Percentiles rank a stretch among this genome's conserved stretches.
Conservation (phyloP, 2,113 vertebrate genomes). For the Oryzias woworae region DNA sequence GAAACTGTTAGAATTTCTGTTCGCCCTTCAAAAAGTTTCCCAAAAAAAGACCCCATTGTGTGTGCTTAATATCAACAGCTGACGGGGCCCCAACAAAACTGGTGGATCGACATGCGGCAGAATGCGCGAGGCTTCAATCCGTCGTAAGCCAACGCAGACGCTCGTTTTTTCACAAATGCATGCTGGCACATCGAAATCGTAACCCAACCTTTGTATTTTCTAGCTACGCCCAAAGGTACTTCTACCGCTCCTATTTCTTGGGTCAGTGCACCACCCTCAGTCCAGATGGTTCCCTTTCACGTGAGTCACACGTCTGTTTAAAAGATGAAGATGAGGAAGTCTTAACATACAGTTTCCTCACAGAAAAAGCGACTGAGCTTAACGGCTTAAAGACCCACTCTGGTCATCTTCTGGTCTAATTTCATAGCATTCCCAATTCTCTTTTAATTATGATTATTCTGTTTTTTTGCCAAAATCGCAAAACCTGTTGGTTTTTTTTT, state of each 20-base stretch:
- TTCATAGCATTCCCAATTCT: too few relatives aligned
- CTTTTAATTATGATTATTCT: too few relatives aligned
- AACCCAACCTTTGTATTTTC: constrained; percentile 13
- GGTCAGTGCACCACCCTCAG: constrained; percentile 66
- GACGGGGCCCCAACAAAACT: constrained; percentile 18
- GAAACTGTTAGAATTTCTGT: too few relatives aligned
- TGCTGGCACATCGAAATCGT: not conserved
- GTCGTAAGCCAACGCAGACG: constrained; percentile 49
- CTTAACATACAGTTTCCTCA: not conserved
- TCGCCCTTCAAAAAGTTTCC: too few relatives aligned
- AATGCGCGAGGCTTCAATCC: constrained; percentile 39
- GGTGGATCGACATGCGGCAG: constrained; percentile 68
- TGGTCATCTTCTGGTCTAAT: too few relatives aligned
- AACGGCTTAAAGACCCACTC: too few relatives aligned
- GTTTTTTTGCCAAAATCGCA: too few relatives aligned
- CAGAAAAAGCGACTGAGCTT: too few relatives aligned
- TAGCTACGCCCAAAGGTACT: constrained; percentile 52
- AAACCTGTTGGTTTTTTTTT: too few relatives aligned
- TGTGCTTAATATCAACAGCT: constrained; percentile 40
- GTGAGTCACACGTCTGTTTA: constrained; percentile 27
- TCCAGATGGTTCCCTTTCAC: constrained; percentile 13
- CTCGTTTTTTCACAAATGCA: too few relatives aligned
- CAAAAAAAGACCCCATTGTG: too few relatives aligned
- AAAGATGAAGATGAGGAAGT: not conserved
- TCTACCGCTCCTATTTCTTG: constrained; percentile 39